Evolutionary conservation across 2,888 invertebrate genomes (phyloP).

Genomic region (Eupsilia transversa): DNA sequence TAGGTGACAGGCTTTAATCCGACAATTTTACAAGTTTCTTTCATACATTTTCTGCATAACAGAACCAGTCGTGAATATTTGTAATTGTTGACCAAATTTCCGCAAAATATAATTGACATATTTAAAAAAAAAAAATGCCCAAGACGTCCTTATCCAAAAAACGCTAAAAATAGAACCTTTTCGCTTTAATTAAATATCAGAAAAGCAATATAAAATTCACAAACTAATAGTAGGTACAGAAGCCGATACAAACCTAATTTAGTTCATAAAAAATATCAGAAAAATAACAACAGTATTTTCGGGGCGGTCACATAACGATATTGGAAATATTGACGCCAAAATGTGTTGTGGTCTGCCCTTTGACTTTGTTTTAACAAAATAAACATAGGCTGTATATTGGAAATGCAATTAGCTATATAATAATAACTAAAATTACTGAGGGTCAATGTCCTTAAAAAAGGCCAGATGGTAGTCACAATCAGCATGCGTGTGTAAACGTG

Average conservation of each 20-base stretch:
- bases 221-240: conserved; percentile 21
- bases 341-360: background rate
- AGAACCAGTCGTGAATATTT: background rate
- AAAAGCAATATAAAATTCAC: conserved; percentile 34
- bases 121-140: no score
- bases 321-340: conserved; percentile 35
- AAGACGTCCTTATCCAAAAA: background rate
- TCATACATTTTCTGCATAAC: background rate
- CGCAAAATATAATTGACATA: no score
- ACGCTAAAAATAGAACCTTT: background rate
- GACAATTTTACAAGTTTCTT: background rate
- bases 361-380: conserved; percentile 6
- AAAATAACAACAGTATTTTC: conserved; percentile 31
- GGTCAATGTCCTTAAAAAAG: background rate
- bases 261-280: conserved; percentile 30
- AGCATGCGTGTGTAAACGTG: background rate
- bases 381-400: background rate
- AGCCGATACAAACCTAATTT: conserved; percentile 34
- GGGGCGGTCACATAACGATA: conserved; percentile 10
- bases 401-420: background rate
- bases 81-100: no score
- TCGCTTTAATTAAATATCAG: conserved; percentile 1
- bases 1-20: background rate
- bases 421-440: background rate
- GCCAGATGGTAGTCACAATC: background rate